Conservation (phyloP, 1,140 invertebrate genomes). For the Eriosoma lanigerum region DNA sequence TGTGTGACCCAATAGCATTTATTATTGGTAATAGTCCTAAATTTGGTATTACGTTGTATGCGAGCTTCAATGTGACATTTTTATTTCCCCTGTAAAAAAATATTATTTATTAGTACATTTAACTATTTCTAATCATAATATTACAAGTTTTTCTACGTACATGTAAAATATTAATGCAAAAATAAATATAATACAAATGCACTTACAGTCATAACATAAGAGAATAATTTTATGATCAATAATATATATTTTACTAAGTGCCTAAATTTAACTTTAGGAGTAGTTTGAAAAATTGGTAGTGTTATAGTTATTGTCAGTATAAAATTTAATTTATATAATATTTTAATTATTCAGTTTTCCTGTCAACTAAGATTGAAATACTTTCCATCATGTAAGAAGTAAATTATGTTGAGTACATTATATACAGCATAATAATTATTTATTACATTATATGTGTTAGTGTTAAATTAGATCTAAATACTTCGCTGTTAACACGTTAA, state of each 20-base stretch:
- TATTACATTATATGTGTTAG: conserved; percentile 7
- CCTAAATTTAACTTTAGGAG: neutral
- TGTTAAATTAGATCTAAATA: conserved; percentile 16
- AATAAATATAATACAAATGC: neutral
- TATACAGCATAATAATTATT: neutral
- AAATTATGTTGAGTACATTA: too few species aligned
- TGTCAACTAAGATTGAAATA: too few species aligned
- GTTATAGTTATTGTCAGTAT: neutral
- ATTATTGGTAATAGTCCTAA: conserved; percentile 90
- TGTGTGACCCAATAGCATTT: conserved; percentile 77
- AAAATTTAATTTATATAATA: neutral
- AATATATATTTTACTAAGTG: too few species aligned
- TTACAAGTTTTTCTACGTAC: too few species aligned
- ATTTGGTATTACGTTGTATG: conserved; percentile 99
- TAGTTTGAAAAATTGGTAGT: neutral
- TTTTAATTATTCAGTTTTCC: neutral
- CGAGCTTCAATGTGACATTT: conserved; percentile 92
- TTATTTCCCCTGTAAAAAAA: conserved; percentile 78
- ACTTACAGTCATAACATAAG: neutral
- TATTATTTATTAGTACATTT: conserved; percentile 36
- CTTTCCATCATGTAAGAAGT: neutral
- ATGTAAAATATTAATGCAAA: neutral
- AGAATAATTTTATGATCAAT: neutral
- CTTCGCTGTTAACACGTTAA: neutral
- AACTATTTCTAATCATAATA: conserved; percentile 15